phyloP scores from a whole-genome alignment of 35 echinoderm and acorn worm species.

The Heliocidaris tuberculata region DNA sequence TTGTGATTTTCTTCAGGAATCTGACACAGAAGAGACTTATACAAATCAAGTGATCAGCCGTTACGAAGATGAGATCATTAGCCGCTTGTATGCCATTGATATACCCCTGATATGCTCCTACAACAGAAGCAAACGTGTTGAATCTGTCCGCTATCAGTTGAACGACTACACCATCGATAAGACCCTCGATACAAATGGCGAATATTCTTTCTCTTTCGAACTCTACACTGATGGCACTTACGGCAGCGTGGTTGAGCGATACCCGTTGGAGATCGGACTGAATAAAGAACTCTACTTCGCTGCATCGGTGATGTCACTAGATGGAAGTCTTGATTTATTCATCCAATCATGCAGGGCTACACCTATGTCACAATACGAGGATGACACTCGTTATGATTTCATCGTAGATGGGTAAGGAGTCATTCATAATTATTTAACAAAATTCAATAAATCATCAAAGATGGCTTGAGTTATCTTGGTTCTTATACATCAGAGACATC shows the following conservation, averaged over 20 bases:
- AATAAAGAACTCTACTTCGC: slow-evolving; percentile 30
- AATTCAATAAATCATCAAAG: no score
- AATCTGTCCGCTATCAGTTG: not conserved
- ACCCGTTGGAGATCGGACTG: not conserved
- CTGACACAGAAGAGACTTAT: not conserved
- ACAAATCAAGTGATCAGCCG: slow-evolving; percentile 2
- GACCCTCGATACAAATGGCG: not conserved
- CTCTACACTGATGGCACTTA: slow-evolving; percentile 5
- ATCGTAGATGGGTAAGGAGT: slow-evolving; percentile 10
- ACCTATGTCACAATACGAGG: slow-evolving; percentile 5
- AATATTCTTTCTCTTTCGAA: slow-evolving; percentile 33
- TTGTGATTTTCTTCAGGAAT: not conserved
- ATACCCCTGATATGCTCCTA: slow-evolving; percentile 1
- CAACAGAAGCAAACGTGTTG: slow-evolving; percentile 25
- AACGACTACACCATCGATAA: slow-evolving; percentile 48
- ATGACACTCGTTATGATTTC: slow-evolving; percentile 33
- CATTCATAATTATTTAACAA: no score
- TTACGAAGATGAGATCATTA: not conserved
- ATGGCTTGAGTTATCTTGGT: no score
- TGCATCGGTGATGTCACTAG: slow-evolving; percentile 16
- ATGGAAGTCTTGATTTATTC: not conserved
- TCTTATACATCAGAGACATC: no score
- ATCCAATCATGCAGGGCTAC: slow-evolving; percentile 35
- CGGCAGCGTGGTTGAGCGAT: not conserved
- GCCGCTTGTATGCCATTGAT: slow-evolving; percentile 20